Evolutionary conservation across 35 echinoderm and acorn worm genomes (phyloP).

Genomic region (Ophiothrix spiculata): DNA sequence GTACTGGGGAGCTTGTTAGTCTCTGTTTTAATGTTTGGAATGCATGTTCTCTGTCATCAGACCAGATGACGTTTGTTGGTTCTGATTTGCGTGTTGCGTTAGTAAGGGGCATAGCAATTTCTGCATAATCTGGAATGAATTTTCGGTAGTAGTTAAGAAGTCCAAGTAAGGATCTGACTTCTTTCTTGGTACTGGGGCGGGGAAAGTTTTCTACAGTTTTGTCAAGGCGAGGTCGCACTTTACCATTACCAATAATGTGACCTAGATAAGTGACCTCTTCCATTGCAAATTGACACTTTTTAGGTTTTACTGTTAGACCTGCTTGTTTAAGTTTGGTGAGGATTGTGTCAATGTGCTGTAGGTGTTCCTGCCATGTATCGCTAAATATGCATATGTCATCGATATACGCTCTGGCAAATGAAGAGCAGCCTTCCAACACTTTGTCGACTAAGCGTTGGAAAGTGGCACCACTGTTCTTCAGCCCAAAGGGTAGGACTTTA

Average conservation of each 20-base stretch:
- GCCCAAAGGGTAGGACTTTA: conserved; percentile 25
- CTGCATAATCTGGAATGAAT: conserved; percentile 28
- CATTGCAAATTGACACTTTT: conserved; percentile 12
- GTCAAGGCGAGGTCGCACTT: conserved; percentile 19
- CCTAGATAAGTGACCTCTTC: conserved; percentile 36
- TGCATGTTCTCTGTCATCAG: neutral
- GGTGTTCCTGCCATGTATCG: conserved; percentile 30
- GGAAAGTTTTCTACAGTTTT: conserved; percentile 32
- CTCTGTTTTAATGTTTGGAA: conserved; percentile 24
- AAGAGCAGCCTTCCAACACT: neutral
- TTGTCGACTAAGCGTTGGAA: conserved; percentile 49
- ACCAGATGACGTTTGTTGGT: neutral
- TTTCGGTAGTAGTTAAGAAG: conserved; percentile 1
- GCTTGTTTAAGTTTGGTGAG: conserved; percentile 25
- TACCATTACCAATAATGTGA: conserved; percentile 33
- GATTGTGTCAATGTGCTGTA: conserved; percentile 14
- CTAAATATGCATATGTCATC: conserved; percentile 52
- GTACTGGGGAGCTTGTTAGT: neutral
- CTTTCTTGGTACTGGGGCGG: conserved; percentile 32
- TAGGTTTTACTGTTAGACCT: conserved; percentile 48
- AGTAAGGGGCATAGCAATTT: conserved; percentile 30
- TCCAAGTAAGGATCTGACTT: conserved; percentile 37
- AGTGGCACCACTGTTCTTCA: conserved; percentile 24
- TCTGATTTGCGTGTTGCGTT: conserved; percentile 33
- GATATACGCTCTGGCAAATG: conserved; percentile 47